Percentiles rank a stretch among this genome's conserved stretches.
phyloP scores from a whole-genome alignment of 2,888 invertebrate genomes.

The Lamellibrachia satsuma region DNA sequence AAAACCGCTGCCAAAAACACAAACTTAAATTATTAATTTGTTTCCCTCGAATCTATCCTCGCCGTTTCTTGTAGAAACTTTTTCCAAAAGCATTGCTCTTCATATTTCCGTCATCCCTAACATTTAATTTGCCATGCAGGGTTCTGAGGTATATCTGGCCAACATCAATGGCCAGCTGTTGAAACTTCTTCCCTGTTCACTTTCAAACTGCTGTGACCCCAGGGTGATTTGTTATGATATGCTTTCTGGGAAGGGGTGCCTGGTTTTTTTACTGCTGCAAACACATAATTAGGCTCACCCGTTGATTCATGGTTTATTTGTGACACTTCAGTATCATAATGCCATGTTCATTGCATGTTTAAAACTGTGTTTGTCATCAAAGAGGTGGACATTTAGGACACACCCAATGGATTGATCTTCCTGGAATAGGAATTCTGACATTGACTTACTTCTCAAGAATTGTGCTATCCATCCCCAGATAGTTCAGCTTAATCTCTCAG shows the following conservation, averaged over 20 bases:
- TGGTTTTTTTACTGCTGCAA: neutral
- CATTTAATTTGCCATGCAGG: neutral
- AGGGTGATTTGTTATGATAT: slow-evolving; percentile 14
- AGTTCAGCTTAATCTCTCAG: too few species aligned
- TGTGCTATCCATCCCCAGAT: too few species aligned
- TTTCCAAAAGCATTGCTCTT: neutral
- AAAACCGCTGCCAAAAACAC: neutral
- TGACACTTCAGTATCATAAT: neutral
- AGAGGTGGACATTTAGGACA: too few species aligned
- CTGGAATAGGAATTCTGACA: too few species aligned
- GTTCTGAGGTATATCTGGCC: neutral
- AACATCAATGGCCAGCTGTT: neutral
- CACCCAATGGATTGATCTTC: too few species aligned
- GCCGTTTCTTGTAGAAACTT: neutral
- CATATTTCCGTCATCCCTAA: neutral
- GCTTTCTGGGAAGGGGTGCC: neutral
- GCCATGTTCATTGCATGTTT: neutral
- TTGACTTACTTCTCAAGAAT: too few species aligned
- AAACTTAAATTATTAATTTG: neutral
- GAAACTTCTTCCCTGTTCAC: neutral
- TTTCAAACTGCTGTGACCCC: neutral
- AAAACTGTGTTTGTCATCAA: neutral
- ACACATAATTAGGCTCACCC: neutral
- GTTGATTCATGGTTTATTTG: neutral
- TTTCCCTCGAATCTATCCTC: neutral